These are phyloP conservation scores for Sylvicola cinctus DNA, from an alignment of 2,888 invertebrate species.

Conservation along the genomic window DNA sequence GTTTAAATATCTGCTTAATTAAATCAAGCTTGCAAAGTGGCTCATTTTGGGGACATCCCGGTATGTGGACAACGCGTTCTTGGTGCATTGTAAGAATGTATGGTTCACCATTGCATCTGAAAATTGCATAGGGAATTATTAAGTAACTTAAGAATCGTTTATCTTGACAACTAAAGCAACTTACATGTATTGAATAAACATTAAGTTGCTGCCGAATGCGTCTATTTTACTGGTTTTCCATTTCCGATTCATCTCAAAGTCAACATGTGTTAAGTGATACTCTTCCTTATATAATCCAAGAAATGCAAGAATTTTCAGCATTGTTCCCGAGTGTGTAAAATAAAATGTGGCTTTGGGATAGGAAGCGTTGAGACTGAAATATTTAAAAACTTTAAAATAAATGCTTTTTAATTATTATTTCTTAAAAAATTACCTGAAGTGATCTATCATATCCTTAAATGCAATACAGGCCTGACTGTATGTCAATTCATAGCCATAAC, in stretches of 20 bases:
- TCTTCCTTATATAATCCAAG: slow-evolving; percentile 51
- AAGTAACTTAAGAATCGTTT: background rate
- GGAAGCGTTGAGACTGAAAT: slow-evolving; percentile 14
- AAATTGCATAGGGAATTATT: slow-evolving; percentile 10
- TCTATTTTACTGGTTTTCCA: slow-evolving; percentile 48
- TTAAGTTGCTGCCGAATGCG: slow-evolving; percentile 60
- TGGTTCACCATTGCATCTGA: slow-evolving; percentile 30
- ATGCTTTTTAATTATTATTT: slow-evolving; percentile 1
- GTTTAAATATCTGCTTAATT: slow-evolving; percentile 33
- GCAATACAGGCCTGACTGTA: slow-evolving; percentile 56
- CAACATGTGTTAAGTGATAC: slow-evolving; percentile 33
- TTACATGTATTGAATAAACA: slow-evolving; percentile 52
- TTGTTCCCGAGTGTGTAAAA: slow-evolving; percentile 66
- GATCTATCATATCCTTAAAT: slow-evolving; percentile 44
- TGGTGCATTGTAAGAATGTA: slow-evolving; percentile 50
- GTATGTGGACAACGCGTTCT: slow-evolving; percentile 44
- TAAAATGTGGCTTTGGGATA: slow-evolving; percentile 37
- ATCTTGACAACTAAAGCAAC: slow-evolving; percentile 12
- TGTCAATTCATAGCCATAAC: slow-evolving; percentile 54
- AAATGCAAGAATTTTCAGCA: slow-evolving; percentile 53
- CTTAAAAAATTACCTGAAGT: slow-evolving; percentile 35
- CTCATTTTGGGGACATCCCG: slow-evolving; percentile 36
- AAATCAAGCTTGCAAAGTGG: slow-evolving; percentile 42
- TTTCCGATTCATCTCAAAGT: slow-evolving; percentile 25
- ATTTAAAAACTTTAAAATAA: slow-evolving; percentile 3